phyloP scores from a whole-genome alignment of 1,140 invertebrate genomes.

The Nymphalis io region DNA sequence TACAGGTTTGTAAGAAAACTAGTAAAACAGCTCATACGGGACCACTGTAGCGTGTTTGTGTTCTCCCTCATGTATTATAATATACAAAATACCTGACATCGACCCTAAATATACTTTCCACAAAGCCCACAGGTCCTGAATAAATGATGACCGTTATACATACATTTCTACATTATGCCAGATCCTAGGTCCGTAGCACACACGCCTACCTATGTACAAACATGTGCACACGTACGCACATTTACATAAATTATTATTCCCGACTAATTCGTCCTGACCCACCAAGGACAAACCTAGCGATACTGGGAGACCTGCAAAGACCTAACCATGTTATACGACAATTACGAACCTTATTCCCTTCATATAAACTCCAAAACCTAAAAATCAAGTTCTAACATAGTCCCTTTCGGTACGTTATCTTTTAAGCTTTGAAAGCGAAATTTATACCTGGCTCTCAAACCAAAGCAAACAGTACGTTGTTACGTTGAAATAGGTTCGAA shows the following conservation, averaged over 20 bases:
- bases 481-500: conserved; percentile 39
- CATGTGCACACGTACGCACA: conserved; percentile 61
- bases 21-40: not conserved
- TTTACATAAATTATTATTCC: conserved; percentile 80
- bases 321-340: conserved; percentile 35
- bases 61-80: not conserved
- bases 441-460: conserved; percentile 61
- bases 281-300: conserved; percentile 69
- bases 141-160: conserved; percentile 29
- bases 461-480: conserved; percentile 44
- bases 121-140: conserved; percentile 28
- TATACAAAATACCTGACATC: conserved; percentile 17
- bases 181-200: conserved; percentile 37
- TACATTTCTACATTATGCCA: conserved; percentile 3
- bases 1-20: not conserved
- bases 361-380: conserved; percentile 30
- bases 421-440: conserved; percentile 75
- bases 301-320: conserved; percentile 67
- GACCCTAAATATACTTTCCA: conserved; percentile 12
- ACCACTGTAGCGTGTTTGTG: not conserved
- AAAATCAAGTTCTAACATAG: conserved; percentile 28
- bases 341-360: conserved; percentile 38
- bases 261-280: conserved; percentile 76
- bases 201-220: conserved; percentile 41
- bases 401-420: conserved; percentile 39